Conservation (phyloP, 2,797 vertebrate species). For the Sylvilagus floridanus region DNA sequence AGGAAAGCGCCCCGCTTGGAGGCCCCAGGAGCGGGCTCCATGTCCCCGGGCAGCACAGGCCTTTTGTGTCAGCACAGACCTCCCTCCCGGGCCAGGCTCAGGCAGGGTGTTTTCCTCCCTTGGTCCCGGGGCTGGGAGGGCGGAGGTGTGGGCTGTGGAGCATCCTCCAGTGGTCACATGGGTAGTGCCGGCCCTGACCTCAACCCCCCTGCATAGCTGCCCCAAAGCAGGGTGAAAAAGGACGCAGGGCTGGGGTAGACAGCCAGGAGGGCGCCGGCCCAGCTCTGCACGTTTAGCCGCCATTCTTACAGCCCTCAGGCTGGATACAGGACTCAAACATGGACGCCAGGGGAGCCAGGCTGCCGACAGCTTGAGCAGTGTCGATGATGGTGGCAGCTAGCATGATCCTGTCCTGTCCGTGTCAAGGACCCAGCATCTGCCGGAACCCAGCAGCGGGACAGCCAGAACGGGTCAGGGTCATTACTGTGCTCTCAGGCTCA, state of each 20-base stretch:
- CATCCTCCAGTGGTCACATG: not conserved
- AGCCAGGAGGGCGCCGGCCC: not conserved
- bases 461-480: no score
- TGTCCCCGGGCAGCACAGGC: not conserved
- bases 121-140: fast-evolving
- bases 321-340: fast-evolving
- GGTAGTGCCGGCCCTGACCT: not conserved
- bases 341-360: not conserved
- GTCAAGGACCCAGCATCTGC: not conserved
- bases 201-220: fast-evolving
- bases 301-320: not conserved
- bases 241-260: fast-evolving
- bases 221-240: not conserved
- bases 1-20: not conserved
- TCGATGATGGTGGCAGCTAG: not conserved
- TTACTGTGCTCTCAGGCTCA: not conserved
- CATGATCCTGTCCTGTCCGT: not conserved
- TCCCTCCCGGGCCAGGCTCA: fast-evolving
- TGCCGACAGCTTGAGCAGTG: not conserved
- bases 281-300: not conserved
- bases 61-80: not conserved
- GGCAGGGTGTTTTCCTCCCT: not conserved
- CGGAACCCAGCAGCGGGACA: not conserved
- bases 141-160: not conserved
- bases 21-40: constrained; percentile 13